Evolutionary conservation across 2,113 vertebrate genomes (phyloP), one percentile per base, ranked within the genome.

Genomic region (Elephas maximus): DNA sequence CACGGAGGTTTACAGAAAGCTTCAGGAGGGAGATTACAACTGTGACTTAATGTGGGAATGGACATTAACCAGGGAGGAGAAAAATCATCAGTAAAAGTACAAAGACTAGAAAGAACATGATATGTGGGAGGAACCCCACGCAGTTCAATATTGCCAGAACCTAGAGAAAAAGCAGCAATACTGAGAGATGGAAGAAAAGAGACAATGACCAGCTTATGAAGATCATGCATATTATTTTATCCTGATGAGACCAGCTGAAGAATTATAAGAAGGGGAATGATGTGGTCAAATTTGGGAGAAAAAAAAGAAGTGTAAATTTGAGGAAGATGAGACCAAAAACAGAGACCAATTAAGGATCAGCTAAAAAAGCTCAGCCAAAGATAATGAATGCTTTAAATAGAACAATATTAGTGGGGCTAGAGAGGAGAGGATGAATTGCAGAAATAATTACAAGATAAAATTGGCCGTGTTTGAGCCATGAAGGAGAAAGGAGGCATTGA

Each of bases 241-340:
- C 15, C 44, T 2, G 5, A 88, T 80, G 79, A 69, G 26, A 81
- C 11, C 2, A 33, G 57, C 1, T 30, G 17, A 76, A 79, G 41
- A 44, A 88, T 44, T 79, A 62, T 69, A 88, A 53, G 33, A 65
- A 65, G 48, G 8, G 2, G 3, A 88, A 78, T 18, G 26, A 69
- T 8, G 11, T 2, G 2, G 4, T 80, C 53, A 82, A 28, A 67
- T 21, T 73, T 80, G 90, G 24, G 21, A 10, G 48, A 10, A 12
- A 6, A 53, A 76, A 69, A 79, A 48, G 65, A 51, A 93, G 48
- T 88, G 33, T 48, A 63, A 63, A 74, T 95, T n/a, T 88, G 65
- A 87, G 82, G 73, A 95, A 95, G 69, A 67, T 2, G 73, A 87
- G 69, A 7, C 20, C 33, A 74, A 76, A 93, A 93, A 71, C 20